Conservation (phyloP, 2,797 vertebrate genomes). For the Diplodus puntazzo region DNA sequence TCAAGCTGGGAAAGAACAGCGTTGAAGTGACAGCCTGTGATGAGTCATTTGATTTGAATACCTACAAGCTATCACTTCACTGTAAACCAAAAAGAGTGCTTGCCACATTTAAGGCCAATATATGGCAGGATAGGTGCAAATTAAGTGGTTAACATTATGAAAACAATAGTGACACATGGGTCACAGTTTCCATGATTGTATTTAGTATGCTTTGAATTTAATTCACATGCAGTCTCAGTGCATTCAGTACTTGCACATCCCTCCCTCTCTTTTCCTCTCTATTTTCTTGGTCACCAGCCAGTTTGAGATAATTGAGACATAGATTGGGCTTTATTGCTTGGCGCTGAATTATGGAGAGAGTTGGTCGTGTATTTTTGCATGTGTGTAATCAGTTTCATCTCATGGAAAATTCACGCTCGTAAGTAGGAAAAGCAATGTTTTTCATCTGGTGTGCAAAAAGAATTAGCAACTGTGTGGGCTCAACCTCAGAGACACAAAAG, state of each 20-base stretch:
- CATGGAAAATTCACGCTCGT: slow-evolving; percentile 20
- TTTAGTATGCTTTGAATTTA: background rate
- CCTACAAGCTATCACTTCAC: background rate
- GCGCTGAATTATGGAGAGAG: slow-evolving; percentile 1
- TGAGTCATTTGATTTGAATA: slow-evolving; percentile 13
- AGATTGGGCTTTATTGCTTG: slow-evolving; percentile 22
- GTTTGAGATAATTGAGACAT: slow-evolving; percentile 22
- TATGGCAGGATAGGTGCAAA: background rate
- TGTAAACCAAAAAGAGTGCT: background rate
- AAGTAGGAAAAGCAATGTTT: slow-evolving; percentile 2
- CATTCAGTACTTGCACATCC: background rate
- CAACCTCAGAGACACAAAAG: background rate
- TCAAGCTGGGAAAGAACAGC: slow-evolving; percentile 6
- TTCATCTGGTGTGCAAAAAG: slow-evolving; percentile 1
- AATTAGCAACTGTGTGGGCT: background rate
- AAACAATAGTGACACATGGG: background rate
- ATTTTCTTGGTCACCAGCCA: slow-evolving; percentile 26
- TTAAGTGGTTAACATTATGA: background rate
- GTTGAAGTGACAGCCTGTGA: background rate
- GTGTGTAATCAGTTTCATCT: slow-evolving; percentile 7
- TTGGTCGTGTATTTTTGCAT: background rate
- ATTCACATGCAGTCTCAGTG: slow-evolving; percentile 2
- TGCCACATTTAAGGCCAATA: background rate
- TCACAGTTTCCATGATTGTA: slow-evolving; percentile 4
- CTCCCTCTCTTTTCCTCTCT: background rate